Conservation (phyloP, 1,140 invertebrate genomes). For the Samia ricini region DNA sequence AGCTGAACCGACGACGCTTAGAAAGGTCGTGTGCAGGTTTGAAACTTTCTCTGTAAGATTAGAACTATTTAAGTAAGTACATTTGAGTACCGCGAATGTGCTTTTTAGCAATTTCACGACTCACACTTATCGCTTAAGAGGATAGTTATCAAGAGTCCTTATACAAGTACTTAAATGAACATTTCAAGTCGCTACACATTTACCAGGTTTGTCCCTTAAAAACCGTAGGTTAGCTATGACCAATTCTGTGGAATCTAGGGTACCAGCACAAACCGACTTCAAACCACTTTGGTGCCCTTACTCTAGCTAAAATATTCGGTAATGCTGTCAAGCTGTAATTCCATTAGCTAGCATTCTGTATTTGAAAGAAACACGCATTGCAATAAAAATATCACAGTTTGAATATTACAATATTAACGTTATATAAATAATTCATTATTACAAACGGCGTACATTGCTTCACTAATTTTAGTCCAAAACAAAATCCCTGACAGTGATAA, state of each 20-base stretch:
- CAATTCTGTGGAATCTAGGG: no score
- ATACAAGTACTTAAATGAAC: conserved; percentile 13
- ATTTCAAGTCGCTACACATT: background rate
- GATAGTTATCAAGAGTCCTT: conserved; percentile 35
- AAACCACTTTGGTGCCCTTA: no score
- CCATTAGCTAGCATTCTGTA: no score
- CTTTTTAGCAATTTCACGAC: conserved; percentile 68
- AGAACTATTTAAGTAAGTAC: conserved; percentile 63
- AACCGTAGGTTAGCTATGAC: no score
- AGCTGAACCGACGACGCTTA: conserved; percentile 50
- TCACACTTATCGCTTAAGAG: conserved; percentile 39
- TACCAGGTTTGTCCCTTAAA: no score
- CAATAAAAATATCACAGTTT: no score
- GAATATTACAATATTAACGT: no score
- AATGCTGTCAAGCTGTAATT: no score
- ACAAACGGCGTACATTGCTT: background rate
- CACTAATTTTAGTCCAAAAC: background rate
- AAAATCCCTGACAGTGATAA: background rate
- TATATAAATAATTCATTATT: background rate
- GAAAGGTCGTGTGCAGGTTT: conserved; percentile 54
- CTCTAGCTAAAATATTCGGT: no score
- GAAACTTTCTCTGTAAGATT: conserved; percentile 47
- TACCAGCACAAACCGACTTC: no score
- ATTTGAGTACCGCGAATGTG: conserved; percentile 46
- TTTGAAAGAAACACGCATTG: no score